phyloP scores from a whole-genome alignment of 2,888 invertebrate genomes.

The Dusona sp. region DNA sequence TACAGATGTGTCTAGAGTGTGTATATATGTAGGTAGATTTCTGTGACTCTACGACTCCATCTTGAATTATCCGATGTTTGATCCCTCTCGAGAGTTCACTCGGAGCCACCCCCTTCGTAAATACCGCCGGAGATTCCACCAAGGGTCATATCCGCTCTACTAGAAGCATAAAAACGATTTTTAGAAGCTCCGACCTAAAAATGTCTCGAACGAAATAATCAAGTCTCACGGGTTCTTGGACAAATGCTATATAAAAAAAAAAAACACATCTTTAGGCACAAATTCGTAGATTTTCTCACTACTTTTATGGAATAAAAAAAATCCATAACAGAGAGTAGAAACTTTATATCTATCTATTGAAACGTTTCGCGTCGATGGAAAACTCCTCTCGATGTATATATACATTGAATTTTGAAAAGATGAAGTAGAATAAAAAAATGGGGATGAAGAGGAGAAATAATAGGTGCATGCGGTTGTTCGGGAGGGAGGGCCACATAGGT shows the following conservation, averaged over 20 bases:
- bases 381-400: conserved; percentile 30
- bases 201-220: conserved; percentile 56
- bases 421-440: conserved; percentile 40
- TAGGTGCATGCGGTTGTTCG: conserved; percentile 61
- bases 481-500: conserved; percentile 24
- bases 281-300: conserved; percentile 67
- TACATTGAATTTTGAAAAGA: conserved; percentile 32
- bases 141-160: conserved; percentile 50
- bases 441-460: conserved; percentile 45
- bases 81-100: conserved; percentile 69
- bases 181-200: not conserved
- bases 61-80: conserved; percentile 81
- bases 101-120: conserved; percentile 56
- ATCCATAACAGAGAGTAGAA: conserved; percentile 49
- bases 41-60: conserved; percentile 83
- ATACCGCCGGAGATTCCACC: conserved; percentile 32
- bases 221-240: conserved; percentile 47
- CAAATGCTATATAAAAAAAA: conserved; percentile 14
- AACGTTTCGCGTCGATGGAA: conserved; percentile 61
- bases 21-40: conserved; percentile 28
- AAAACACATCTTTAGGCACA: conserved; percentile 6
- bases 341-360: conserved; percentile 66
- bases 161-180: conserved; percentile 20
- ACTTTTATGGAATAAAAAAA: conserved; percentile 51
- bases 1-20: conserved; percentile 10